phyloP scores from a whole-genome alignment of 2,888 invertebrate genomes.

The Caenorhabditis drosophilae region DNA sequence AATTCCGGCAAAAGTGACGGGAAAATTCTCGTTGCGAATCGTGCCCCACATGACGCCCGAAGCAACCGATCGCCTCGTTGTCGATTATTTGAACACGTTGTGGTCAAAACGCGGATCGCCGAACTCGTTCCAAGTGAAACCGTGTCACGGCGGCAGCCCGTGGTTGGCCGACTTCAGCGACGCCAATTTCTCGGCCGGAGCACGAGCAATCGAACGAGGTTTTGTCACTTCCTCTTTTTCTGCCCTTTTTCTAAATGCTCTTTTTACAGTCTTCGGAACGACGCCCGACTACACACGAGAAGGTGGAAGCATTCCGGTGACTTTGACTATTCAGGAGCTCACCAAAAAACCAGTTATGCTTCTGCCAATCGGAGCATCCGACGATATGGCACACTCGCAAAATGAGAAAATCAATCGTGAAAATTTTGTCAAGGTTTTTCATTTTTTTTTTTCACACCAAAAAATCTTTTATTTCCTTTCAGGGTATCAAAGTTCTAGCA shows the following conservation, averaged over 20 bases:
- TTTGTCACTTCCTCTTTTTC: no score
- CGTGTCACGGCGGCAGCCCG: slow-evolving; percentile 81
- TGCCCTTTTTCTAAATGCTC: slow-evolving; percentile 1
- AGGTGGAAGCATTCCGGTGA: slow-evolving; percentile 96
- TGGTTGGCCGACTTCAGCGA: slow-evolving; percentile 93
- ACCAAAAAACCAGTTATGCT: slow-evolving; percentile 85
- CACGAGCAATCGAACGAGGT: slow-evolving; percentile 69
- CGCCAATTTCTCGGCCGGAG: slow-evolving; percentile 88
- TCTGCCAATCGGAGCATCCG: slow-evolving; percentile 90
- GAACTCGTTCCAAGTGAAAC: slow-evolving; percentile 73
- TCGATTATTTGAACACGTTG: slow-evolving; percentile 79
- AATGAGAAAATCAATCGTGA: slow-evolving; percentile 90
- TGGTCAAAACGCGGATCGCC: slow-evolving; percentile 80
- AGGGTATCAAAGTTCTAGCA: slow-evolving; percentile 64
- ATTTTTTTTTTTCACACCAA: not conserved
- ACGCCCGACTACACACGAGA: slow-evolving; percentile 94
- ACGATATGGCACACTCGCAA: slow-evolving; percentile 98
- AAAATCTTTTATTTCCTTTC: slow-evolving; percentile 3
- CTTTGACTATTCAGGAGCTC: slow-evolving; percentile 79
- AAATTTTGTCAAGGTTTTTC: slow-evolving; percentile 55
- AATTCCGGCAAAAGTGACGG: slow-evolving; percentile 76
- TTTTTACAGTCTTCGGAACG: slow-evolving; percentile 79
- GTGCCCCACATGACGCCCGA: slow-evolving; percentile 83
- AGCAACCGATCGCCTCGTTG: slow-evolving; percentile 79
- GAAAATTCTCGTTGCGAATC: slow-evolving; percentile 94